These are phyloP conservation scores for Ctenodactylus gundi DNA, from an alignment of 2,113 vertebrate genomes.

Conservation along the genomic window DNA sequence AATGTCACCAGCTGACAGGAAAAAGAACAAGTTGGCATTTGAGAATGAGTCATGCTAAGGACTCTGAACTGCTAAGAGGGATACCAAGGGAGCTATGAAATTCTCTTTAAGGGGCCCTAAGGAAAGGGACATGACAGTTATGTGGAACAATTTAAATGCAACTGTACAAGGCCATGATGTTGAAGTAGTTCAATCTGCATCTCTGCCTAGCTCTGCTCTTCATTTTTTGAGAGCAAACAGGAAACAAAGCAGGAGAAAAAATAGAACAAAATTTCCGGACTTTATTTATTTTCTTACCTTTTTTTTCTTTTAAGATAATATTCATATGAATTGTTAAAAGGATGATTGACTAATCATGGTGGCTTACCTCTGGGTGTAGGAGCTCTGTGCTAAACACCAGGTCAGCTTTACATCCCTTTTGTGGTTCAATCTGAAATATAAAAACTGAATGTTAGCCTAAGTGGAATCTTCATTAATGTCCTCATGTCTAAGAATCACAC, in stretches of 20 bases:
- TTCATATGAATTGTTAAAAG: background rate
- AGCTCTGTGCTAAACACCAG: constrained; percentile 80
- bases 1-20: constrained; percentile 50
- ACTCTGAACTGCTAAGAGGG: background rate
- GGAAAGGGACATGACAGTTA: background rate
- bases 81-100: background rate
- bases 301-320: background rate
- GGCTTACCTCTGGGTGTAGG: constrained; percentile 79
- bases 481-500: background rate
- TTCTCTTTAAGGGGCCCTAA: background rate
- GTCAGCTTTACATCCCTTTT: constrained; percentile 75
- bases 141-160: background rate
- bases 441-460: background rate
- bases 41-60: constrained; percentile 11
- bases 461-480: background rate
- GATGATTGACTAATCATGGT: too few relatives aligned
- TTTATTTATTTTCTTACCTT: background rate
- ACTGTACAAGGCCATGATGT: background rate
- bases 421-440: constrained; percentile 79
- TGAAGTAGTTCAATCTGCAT: background rate
- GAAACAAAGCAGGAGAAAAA: background rate
- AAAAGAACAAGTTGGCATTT: constrained; percentile 17
- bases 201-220: background rate
- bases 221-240: background rate
- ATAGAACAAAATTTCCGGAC: background rate